Percentiles rank a stretch among this genome's conserved stretches.
Evolutionary conservation across 2,888 invertebrate species (phyloP).

Genomic region (Parasteatoda lunata): DNA sequence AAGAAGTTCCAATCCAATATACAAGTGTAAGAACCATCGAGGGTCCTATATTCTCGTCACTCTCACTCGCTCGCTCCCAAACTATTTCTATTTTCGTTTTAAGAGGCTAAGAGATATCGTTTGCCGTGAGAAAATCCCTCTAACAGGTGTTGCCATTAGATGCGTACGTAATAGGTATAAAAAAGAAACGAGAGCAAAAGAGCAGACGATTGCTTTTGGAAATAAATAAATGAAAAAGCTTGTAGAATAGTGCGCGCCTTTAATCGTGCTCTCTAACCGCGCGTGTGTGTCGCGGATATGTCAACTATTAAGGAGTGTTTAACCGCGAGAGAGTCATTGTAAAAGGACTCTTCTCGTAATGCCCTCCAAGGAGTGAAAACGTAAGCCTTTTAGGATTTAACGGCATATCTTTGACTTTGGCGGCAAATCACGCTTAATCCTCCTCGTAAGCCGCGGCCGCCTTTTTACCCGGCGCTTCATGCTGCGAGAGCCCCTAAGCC

Average conservation of each 20-base stretch:
- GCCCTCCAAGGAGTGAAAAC: conserved; percentile 64
- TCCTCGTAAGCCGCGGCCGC: conserved; percentile 62
- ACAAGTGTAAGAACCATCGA: not conserved
- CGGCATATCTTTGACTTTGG: conserved; percentile 69
- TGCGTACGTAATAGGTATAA: not conserved
- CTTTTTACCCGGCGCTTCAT: conserved; percentile 64
- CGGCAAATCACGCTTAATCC: conserved; percentile 69
- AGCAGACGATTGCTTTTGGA: not conserved
- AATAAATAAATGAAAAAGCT: conserved; percentile 50
- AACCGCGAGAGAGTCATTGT: conserved; percentile 65
- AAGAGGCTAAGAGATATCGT: not conserved
- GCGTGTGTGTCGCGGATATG: conserved; percentile 64
- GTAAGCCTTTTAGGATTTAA: conserved; percentile 69
- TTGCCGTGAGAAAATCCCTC: conserved; percentile 40
- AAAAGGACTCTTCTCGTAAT: conserved; percentile 63
- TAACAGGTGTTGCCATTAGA: conserved; percentile 51
- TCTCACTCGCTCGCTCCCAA: not conserved
- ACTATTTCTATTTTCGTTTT: not conserved
- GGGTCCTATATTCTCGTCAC: not conserved
- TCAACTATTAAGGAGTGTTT: conserved; percentile 68
- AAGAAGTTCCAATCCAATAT: not conserved
- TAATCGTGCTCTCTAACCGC: conserved; percentile 49
- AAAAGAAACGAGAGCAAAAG: conserved; percentile 1
- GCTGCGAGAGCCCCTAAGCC: conserved; percentile 66
- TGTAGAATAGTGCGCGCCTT: conserved; percentile 22